Conservation (phyloP, 2,113 vertebrate species). For the Mugil cephalus region DNA sequence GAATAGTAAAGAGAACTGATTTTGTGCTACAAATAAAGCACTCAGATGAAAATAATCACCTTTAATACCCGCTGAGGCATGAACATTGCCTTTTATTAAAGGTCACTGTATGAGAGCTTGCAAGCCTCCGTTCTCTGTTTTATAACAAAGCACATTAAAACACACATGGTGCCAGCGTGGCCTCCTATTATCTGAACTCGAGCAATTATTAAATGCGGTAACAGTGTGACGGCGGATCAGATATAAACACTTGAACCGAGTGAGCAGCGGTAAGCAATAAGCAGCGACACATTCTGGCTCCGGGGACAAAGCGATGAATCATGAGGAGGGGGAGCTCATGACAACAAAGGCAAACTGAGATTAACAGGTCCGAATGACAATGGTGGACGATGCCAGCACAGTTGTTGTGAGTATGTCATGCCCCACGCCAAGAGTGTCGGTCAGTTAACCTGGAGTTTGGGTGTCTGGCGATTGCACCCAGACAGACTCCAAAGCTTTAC, state of each 20-base stretch:
- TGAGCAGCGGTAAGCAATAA: not conserved
- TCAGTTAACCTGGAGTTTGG: slow-evolving; percentile 24
- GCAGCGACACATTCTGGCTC: slow-evolving; percentile 1
- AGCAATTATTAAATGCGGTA: slow-evolving; percentile 64
- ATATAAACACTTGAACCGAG: slow-evolving; percentile 53
- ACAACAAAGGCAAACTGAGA: slow-evolving; percentile 39
- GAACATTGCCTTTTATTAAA: slow-evolving; percentile 65
- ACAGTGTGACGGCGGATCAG: slow-evolving; percentile 48
- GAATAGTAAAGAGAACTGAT: slow-evolving; percentile 14
- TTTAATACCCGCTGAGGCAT: slow-evolving; percentile 56
- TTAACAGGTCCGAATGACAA: slow-evolving; percentile 34
- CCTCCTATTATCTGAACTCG: slow-evolving; percentile 70
- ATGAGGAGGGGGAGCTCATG: not conserved
- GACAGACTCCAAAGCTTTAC: slow-evolving; percentile 62
- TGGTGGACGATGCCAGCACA: not conserved
- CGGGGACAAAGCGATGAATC: slow-evolving; percentile 18
- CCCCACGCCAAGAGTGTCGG: slow-evolving; percentile 30
- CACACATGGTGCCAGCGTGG: slow-evolving; percentile 44
- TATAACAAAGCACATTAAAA: slow-evolving; percentile 47
- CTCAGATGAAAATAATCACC: slow-evolving; percentile 63
- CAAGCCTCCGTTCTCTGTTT: slow-evolving; percentile 23
- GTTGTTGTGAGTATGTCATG: slow-evolving; percentile 36
- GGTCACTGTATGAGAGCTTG: slow-evolving; percentile 47
- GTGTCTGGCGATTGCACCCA: slow-evolving; percentile 51
- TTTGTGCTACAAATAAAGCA: slow-evolving; percentile 52